Percentiles rank a stretch among this genome's conserved stretches.
phyloP scores from a whole-genome alignment of 1,140 invertebrate species.

The Gryllus bimaculatus region DNA sequence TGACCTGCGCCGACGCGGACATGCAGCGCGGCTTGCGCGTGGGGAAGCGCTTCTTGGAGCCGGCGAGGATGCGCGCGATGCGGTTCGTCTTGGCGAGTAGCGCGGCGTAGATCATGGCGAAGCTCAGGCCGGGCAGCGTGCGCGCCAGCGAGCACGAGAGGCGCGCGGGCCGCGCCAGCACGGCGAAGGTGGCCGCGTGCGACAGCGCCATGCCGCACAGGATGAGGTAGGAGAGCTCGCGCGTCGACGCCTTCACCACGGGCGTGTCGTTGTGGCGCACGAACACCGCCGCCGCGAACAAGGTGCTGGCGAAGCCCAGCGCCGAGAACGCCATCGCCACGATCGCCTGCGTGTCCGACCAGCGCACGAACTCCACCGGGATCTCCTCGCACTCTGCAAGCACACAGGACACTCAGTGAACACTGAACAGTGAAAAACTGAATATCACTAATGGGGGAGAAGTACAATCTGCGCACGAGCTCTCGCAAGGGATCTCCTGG shows the following conservation, averaged over 20 bases:
- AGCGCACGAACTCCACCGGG: constrained; percentile 44
- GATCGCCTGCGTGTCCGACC: constrained; percentile 47
- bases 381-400: constrained; percentile 46
- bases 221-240: constrained; percentile 61
- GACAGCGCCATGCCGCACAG: constrained; percentile 39
- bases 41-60: constrained; percentile 70
- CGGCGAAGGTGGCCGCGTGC: constrained; percentile 51
- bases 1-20: constrained; percentile 41
- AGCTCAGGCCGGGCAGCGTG: constrained; percentile 63
- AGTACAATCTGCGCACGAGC: too few relatives aligned
- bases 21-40: constrained; percentile 64
- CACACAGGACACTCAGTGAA: background rate
- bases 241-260: constrained; percentile 53
- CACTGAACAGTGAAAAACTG: too few relatives aligned
- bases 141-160: constrained; percentile 57
- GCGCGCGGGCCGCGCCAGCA: constrained; percentile 58
- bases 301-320: constrained; percentile 51
- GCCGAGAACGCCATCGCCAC: constrained; percentile 49
- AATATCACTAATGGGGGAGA: too few relatives aligned
- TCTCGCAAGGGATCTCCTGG: too few relatives aligned
- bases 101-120: constrained; percentile 75
- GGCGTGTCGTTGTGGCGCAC: constrained; percentile 56
- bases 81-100: constrained; percentile 79
- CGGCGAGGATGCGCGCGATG: constrained; percentile 73
- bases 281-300: constrained; percentile 49